Percentiles rank a stretch among this genome's conserved stretches.
Conservation (phyloP, 2,113 vertebrate species). For the Machaerirhynchus nigripectus region DNA sequence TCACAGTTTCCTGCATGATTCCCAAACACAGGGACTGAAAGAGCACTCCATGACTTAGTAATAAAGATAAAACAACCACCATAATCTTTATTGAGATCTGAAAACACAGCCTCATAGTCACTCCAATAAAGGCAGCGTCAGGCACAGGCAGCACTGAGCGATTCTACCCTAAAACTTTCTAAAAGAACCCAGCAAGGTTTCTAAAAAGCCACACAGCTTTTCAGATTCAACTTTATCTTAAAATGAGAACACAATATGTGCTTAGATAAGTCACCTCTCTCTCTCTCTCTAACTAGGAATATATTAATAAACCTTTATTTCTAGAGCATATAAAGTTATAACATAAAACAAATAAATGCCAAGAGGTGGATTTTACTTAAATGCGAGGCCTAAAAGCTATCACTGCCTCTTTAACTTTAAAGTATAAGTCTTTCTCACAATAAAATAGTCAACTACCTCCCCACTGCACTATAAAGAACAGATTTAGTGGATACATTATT, state of each 20-base stretch:
- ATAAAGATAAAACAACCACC: not conserved
- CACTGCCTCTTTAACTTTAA: not conserved
- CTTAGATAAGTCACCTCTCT: not conserved
- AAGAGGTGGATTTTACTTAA: not conserved
- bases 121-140: not conserved
- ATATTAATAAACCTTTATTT: not conserved
- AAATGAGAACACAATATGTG: not conserved
- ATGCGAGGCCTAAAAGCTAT: not conserved
- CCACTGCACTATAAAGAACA: conserved; percentile 2
- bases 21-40: not conserved
- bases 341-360: not conserved
- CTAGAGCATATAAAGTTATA: not conserved
- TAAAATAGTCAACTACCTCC: conserved; percentile 20
- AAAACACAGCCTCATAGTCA: not conserved
- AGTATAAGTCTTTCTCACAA: not conserved
- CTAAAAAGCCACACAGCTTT: not conserved
- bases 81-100: not conserved
- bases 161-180: not conserved
- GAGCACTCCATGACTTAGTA: not conserved
- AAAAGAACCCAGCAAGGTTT: not conserved
- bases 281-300: not conserved
- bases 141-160: not conserved
- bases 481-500: conserved; percentile 24
- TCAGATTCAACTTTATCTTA: not conserved
- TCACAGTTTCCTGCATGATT: not conserved